Base-by-base conservation (phyloP, 2,888 invertebrate genomes). In the Pollenia amentaria region DNA sequence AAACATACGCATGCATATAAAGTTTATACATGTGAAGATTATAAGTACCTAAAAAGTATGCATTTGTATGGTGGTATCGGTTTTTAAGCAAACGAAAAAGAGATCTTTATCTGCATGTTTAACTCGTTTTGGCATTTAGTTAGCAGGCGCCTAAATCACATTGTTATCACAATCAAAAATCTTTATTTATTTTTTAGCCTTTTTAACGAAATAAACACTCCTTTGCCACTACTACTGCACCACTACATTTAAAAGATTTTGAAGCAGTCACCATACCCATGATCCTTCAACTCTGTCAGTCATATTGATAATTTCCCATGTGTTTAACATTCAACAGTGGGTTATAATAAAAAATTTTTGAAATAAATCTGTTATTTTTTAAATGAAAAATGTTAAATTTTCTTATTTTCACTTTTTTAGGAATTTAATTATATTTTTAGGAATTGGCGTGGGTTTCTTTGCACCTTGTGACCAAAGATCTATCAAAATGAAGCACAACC, bases 121-220 rank as follows among this genome's bases (percentile, higher is more conserved):
- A 92, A 92, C 91, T 91, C 91, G 91, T 91, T 91, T 87, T 91
- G 90, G 90, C 90, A 90, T 91, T 91, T 92, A 90, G 92, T 91
- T 90, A 80, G 88, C 89, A 91, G 91, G 92, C 91, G 91, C 91
- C 92, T 91, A 89, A 84, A 88, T 88, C 89, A 87, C 83, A 88
- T 76, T 65, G 62, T 87, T 88, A 88, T 88, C 88, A 70, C 65
- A 75, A 51, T 62, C 55, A 16, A 70, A 81, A 77, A 88, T 88
- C 87, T 89, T 80, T 87, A 75, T 85, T 48, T 57, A 21, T 18
- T 40, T 42, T 62, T 57, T 12, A 8, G 21, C 38, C 44, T 78
- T 38, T 60, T 60, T 16, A 70, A 62, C 40, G 44, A 67, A 77
- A 81, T 57, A 69, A 67, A 84, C 48, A 62, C 48, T 42, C 81